Base-by-base conservation (phyloP, 2,888 invertebrate genomes). In the Galerucella nymphaeae region DNA sequence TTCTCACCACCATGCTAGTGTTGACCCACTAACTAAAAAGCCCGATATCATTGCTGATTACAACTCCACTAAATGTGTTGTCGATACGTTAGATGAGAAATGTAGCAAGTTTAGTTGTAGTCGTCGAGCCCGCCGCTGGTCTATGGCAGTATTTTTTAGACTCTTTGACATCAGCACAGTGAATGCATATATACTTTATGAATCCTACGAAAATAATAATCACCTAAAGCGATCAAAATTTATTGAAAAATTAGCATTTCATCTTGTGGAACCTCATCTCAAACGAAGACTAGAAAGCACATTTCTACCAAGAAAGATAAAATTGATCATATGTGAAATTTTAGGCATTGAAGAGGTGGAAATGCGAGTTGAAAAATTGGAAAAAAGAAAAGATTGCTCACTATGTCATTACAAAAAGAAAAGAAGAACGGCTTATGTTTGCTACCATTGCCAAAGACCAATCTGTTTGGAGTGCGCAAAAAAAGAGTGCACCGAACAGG, bases 41-140 rank as follows among this genome's bases (percentile, higher is more conserved):
- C 62, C 70, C 61, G 59, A 70, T 65, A 72, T 68, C 59, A 65
- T 72, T 65, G 65, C 69, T 65, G 64, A 67, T 42, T 67, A 67
- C 67, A 67, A 72, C 58, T 61, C 41, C 61, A 67, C 67, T 67
- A 67, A 67, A 69, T 69, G 65, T 45, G 64, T 55, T 42, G 42
- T 42, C 42, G 42, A 73, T 45, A 61, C 70, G 50, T 50, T 69
- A 59, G 50, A 72, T 53, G 58, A 73, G 58, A 73, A 73, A 59
- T 65, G 55, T 63, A 58, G 61, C 42, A 70, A 70, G 69, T 70
- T 63, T 70, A 63, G 66, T 59, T 66, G 70, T 66, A 64, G 30
- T 64, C 62, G 65, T 55, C 42, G 42, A 65, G 69, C 65, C 11
- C 53, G 68, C 55, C 30, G 64, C 18, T 68, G 48, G 72, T 59